These are phyloP conservation scores for Pogonomyrmex barbatus DNA, from an alignment of 1,140 invertebrate genomes.

Conservation along the genomic window DNA sequence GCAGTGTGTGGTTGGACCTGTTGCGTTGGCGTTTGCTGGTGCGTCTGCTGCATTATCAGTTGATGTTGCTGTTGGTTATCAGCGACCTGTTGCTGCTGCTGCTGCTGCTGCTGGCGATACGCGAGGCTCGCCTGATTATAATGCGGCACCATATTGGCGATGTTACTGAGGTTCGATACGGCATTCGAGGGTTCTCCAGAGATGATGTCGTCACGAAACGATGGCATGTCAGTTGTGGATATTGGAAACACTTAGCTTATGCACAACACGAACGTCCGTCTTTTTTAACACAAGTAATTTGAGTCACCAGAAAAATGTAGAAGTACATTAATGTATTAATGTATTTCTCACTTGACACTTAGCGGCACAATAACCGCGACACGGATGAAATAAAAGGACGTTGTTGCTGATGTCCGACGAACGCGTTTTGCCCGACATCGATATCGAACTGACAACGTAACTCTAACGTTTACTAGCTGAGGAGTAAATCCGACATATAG, in stretches of 20 bases:
- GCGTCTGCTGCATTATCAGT: constrained; percentile 33
- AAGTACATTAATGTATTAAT: background rate
- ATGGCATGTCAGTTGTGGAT: constrained; percentile 24
- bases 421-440: constrained; percentile 21
- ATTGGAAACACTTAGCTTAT: background rate
- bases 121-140: constrained; percentile 72
- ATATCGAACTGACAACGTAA: constrained; percentile 19
- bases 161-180: constrained; percentile 69
- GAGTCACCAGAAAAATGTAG: background rate
- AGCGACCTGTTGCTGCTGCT: constrained; percentile 68
- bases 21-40: constrained; percentile 51
- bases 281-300: background rate
- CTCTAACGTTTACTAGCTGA: background rate
- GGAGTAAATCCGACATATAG: background rate
- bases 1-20: constrained; percentile 62
- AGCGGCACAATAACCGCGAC: background rate
- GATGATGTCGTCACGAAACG: background rate
- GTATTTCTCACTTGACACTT: constrained; percentile 6
- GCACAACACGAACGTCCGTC: background rate
- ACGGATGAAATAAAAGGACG: background rate
- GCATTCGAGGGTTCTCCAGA: background rate
- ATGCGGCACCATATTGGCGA: constrained; percentile 74
- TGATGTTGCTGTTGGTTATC: constrained; percentile 41
- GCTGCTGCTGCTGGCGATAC: constrained; percentile 66
- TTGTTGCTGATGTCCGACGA: constrained; percentile 5